A percentile compares a stretch with the other conserved stretches of the same genome.
Conservation (phyloP, 2,888 invertebrate species). For the Zygaena filipendulae region DNA sequence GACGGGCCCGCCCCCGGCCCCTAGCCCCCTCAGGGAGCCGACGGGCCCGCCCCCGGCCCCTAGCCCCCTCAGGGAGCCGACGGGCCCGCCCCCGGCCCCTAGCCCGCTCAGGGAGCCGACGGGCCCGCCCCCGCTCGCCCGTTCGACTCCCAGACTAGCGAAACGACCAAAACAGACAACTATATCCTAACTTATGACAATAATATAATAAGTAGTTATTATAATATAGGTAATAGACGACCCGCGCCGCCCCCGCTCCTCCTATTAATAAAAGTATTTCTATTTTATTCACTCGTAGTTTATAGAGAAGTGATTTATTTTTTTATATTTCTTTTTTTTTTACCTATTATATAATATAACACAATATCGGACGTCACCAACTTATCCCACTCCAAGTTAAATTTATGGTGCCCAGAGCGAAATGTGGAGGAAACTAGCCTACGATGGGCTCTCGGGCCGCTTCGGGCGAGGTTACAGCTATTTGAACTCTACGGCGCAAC, state of each 20-base stretch:
- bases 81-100: too few relatives aligned
- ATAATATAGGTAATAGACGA: too few relatives aligned
- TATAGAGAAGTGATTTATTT: constrained; percentile 48
- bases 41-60: too few relatives aligned
- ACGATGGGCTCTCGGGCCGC: constrained; percentile 13
- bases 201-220: too few relatives aligned
- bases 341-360: constrained; percentile 49
- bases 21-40: too few relatives aligned
- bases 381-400: constrained; percentile 42
- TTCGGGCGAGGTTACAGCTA: constrained; percentile 10
- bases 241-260: constrained; percentile 43
- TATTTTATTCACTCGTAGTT: constrained; percentile 41
- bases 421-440: constrained; percentile 47
- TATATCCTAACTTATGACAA: constrained; percentile 38
- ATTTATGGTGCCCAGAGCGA: constrained; percentile 36
- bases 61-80: too few relatives aligned
- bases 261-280: constrained; percentile 30
- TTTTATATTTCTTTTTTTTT: constrained; percentile 43
- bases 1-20: too few relatives aligned
- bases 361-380: constrained; percentile 57
- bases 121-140: too few relatives aligned
- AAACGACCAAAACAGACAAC: too few relatives aligned
- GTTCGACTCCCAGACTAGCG: too few relatives aligned
- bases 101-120: too few relatives aligned
- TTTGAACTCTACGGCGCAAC: too few relatives aligned